These are phyloP conservation scores for Caenorhabditis remanei DNA, from an alignment of 1,140 invertebrate genomes.

Conservation along the genomic window DNA sequence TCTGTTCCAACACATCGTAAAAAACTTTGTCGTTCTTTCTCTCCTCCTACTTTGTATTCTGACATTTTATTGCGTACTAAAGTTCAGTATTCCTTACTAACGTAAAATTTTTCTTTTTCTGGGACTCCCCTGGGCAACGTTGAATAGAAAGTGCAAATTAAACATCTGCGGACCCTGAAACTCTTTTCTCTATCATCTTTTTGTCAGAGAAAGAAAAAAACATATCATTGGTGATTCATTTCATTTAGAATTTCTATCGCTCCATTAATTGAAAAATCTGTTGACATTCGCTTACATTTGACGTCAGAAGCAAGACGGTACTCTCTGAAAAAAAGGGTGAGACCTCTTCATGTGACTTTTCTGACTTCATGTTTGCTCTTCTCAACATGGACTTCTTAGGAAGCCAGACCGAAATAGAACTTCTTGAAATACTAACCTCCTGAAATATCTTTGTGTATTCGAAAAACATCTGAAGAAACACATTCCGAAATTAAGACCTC, in stretches of 20 bases:
- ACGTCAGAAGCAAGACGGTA: constrained; percentile 5
- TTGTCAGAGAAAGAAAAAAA: neutral
- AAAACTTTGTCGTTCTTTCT: constrained; percentile 1
- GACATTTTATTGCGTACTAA: constrained; percentile 20
- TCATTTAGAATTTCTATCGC: constrained; percentile 24
- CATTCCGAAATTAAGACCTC: neutral
- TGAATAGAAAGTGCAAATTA: constrained; percentile 2
- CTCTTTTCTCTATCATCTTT: neutral
- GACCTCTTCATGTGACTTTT: constrained; percentile 19
- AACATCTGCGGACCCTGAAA: constrained; percentile 10
- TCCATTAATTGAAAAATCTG: constrained; percentile 32
- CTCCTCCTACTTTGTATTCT: constrained; percentile 17
- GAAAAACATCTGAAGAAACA: neutral
- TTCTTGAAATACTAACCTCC: neutral
- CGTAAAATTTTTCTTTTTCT: neutral
- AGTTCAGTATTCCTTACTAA: neutral
- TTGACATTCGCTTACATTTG: constrained; percentile 25
- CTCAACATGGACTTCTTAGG: neutral
- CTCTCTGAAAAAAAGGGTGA: constrained; percentile 1
- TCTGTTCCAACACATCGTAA: neutral
- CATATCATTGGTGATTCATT: constrained; percentile 27
- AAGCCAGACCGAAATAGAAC: neutral
- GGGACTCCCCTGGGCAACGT: neutral
- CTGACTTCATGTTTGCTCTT: constrained; percentile 26
- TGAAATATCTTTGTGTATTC: too few species aligned